A percentile compares a stretch with the other conserved stretches of the same genome.
phyloP scores from a whole-genome alignment of 1,140 invertebrate genomes.

The Archivesica marissinica region DNA sequence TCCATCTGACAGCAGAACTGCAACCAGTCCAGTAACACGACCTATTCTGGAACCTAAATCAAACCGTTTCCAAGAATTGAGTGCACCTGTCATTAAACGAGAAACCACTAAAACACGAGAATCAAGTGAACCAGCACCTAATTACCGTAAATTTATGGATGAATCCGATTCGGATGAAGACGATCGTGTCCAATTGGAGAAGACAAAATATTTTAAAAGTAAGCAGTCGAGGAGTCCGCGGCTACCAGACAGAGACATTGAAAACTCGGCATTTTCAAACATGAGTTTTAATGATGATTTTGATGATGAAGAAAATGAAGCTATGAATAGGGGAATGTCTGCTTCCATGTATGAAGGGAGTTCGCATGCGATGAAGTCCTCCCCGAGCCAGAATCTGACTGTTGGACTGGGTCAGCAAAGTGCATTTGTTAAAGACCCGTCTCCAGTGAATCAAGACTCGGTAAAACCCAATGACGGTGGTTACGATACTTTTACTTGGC shows the following conservation, averaged over 20 bases:
- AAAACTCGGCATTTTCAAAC: conserved; percentile 78
- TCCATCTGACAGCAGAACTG: conserved; percentile 30
- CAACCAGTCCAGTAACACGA: conserved; percentile 46
- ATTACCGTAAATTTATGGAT: conserved; percentile 57
- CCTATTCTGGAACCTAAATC: conserved; percentile 14
- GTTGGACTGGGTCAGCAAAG: conserved; percentile 64
- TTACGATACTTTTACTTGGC: conserved; percentile 80
- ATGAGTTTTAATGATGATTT: conserved; percentile 82
- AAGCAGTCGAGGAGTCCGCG: conserved; percentile 69
- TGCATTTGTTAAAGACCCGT: conserved; percentile 67
- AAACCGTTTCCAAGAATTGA: conserved; percentile 28
- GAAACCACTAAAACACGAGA: conserved; percentile 53
- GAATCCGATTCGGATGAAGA: conserved; percentile 52
- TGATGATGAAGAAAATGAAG: conserved; percentile 69
- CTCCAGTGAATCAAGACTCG: conserved; percentile 68
- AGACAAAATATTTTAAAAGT: conserved; percentile 57
- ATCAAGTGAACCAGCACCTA: conserved; percentile 31
- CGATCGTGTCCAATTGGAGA: conserved; percentile 14
- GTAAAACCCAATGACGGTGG: conserved; percentile 70
- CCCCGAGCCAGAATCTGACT: conserved; percentile 62
- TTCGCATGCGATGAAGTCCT: conserved; percentile 15
- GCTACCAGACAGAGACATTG: conserved; percentile 65
- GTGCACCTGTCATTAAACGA: conserved; percentile 14
- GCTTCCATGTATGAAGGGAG: conserved; percentile 38
- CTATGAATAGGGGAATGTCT: conserved; percentile 32